Percentiles rank a stretch among this genome's conserved stretches.
phyloP scores from a whole-genome alignment of 2,113 vertebrate species.

The Cochlearius cochlearius region DNA sequence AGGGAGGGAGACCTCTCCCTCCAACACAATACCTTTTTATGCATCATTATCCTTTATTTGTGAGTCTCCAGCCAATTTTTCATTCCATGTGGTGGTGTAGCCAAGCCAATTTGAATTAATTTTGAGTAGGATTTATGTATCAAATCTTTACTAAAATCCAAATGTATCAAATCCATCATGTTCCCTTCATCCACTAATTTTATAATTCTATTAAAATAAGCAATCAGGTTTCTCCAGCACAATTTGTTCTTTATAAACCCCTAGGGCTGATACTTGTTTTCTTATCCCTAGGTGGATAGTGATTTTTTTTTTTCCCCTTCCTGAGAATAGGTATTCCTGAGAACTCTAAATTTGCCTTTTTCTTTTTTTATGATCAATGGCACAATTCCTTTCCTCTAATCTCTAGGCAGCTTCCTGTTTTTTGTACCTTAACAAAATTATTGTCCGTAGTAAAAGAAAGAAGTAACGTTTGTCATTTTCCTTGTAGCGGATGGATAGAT shows the following conservation, averaged over 20 bases:
- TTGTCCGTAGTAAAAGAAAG: not conserved
- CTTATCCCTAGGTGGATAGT: not conserved
- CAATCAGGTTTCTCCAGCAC: not conserved
- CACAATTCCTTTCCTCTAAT: not conserved
- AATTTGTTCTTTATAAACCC: constrained; percentile 15
- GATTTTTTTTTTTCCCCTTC: not conserved
- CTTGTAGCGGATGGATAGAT: not conserved
- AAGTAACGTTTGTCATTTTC: not conserved
- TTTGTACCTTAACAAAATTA: not conserved
- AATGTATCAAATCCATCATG: not conserved
- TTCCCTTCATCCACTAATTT: constrained; percentile 50
- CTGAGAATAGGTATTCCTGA: not conserved
- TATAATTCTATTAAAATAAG: constrained; percentile 41
- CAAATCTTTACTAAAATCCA: constrained; percentile 52
- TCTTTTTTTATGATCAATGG: not conserved
- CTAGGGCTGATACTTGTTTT: not conserved
- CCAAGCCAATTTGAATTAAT: constrained; percentile 45
- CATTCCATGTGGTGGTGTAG: constrained; percentile 2
- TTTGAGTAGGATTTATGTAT: constrained; percentile 48
- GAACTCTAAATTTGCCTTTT: not conserved
- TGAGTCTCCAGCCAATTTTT: constrained; percentile 20
- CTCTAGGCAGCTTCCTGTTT: not conserved
- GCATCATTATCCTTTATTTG: constrained; percentile 48
- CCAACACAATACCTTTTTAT: constrained; percentile 17
- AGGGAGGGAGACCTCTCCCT: not conserved